These are phyloP conservation scores for Lacerta bilineata DNA, from an alignment of 2,797 vertebrate species.

Conservation along the genomic window DNA sequence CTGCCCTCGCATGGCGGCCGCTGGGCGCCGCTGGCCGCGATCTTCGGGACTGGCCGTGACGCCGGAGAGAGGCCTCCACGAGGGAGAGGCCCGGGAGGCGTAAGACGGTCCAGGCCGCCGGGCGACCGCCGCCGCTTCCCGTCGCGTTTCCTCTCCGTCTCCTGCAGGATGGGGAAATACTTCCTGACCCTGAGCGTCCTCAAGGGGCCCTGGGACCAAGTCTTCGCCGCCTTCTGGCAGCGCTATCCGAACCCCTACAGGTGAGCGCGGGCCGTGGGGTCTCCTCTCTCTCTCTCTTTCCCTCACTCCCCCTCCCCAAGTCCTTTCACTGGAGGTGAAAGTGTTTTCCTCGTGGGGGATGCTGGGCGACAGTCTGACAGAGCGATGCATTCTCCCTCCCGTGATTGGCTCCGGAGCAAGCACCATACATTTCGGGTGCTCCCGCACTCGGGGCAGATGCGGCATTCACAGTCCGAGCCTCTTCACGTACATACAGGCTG, in stretches of 20 bases:
- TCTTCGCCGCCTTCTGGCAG: slow-evolving; percentile 94
- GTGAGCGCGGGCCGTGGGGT: slow-evolving; percentile 69
- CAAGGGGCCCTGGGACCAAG: slow-evolving; percentile 97
- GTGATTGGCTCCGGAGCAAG: neutral
- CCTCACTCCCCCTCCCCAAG: too few relatives aligned
- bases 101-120: slow-evolving; percentile 34
- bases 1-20: slow-evolving; percentile 74
- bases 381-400: neutral
- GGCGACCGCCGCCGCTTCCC: neutral
- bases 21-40: slow-evolving; percentile 34
- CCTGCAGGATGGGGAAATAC: slow-evolving; percentile 90
- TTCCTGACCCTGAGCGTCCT: slow-evolving; percentile 89
- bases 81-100: slow-evolving; percentile 26
- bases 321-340: neutral
- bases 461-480: too few relatives aligned
- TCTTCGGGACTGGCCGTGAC: neutral
- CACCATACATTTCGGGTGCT: too few relatives aligned
- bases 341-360: neutral
- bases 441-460: too few relatives aligned
- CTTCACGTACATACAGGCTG: too few relatives aligned
- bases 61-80: slow-evolving; percentile 54
- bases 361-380: too few relatives aligned
- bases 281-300: too few relatives aligned
- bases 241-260: slow-evolving; percentile 97
- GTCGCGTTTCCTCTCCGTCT: slow-evolving; percentile 31